A percentile compares a stretch with the other conserved stretches of the same genome.
These are phyloP conservation scores for Mionectes olivaceus DNA, from an alignment of 2,797 vertebrate genomes.

Conservation along the genomic window DNA sequence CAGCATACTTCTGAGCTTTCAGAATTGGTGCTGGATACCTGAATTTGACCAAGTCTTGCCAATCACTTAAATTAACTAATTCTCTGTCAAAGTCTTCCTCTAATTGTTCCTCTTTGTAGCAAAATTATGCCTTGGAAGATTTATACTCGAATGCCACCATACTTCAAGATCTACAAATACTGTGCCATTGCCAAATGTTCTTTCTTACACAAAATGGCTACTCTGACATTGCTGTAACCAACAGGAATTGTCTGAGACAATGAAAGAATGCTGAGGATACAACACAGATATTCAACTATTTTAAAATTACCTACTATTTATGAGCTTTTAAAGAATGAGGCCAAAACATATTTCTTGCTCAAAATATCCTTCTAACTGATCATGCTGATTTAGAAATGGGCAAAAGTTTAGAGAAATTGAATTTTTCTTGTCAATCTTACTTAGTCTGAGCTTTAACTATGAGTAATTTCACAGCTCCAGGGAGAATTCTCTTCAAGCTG, in stretches of 20 bases:
- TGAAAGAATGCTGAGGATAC: background rate
- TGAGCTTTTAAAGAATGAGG: constrained; percentile 3
- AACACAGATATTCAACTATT: background rate
- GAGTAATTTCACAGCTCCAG: background rate
- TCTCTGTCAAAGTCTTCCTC: background rate
- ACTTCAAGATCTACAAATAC: background rate
- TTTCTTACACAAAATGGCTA: background rate
- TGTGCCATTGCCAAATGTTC: background rate
- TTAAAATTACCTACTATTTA: background rate
- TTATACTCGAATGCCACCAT: background rate
- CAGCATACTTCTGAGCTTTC: background rate
- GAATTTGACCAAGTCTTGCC: background rate
- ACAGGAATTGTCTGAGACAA: background rate
- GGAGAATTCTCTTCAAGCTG: background rate
- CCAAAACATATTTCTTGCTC: background rate
- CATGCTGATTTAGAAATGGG: background rate
- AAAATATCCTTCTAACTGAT: background rate
- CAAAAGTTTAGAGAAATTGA: background rate
- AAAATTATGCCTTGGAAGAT: background rate
- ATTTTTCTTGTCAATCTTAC: background rate
- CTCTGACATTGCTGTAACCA: background rate
- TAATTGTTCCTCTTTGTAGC: background rate
- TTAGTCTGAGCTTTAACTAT: background rate
- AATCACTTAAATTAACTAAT: background rate
- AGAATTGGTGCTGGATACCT: background rate